These are phyloP conservation scores for Calidris pugnax DNA, from an alignment of 2,113 vertebrate genomes.

Conservation along the genomic window DNA sequence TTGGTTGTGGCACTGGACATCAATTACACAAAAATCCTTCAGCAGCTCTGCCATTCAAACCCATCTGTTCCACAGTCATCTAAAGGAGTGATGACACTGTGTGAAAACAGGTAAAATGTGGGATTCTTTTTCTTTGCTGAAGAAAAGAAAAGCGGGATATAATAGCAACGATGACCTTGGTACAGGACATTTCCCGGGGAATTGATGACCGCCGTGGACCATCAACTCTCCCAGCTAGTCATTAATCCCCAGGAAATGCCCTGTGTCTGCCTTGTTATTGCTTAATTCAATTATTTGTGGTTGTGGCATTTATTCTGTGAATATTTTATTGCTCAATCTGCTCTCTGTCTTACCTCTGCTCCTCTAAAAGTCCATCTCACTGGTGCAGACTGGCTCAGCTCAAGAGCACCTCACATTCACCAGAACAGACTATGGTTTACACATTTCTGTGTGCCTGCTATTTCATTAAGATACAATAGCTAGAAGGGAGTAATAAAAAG, in stretches of 20 bases:
- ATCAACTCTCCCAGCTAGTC: conserved; percentile 37
- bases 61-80: not conserved
- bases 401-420: not conserved
- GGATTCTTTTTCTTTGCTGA: not conserved
- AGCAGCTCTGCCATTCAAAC: not conserved
- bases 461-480: not conserved
- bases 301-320: conserved; percentile 57
- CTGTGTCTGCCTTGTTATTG: conserved; percentile 24
- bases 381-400: not conserved
- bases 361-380: not conserved
- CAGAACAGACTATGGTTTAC: not conserved
- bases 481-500: conserved; percentile 15
- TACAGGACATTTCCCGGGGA: conserved; percentile 16
- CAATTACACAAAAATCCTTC: not conserved
- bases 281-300: conserved; percentile 69
- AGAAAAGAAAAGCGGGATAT: not conserved
- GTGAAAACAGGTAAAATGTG: conserved; percentile 36
- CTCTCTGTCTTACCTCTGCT: conserved; percentile 17
- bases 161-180: conserved; percentile 40
- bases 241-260: conserved; percentile 56
- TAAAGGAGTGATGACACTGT: not conserved
- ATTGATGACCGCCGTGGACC: conserved; percentile 37
- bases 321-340: conserved; percentile 59
- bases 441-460: not conserved
- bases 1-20: not conserved